These are phyloP conservation scores for Prunella himalayana DNA, from an alignment of 2,113 vertebrate species.

Conservation along the genomic window DNA sequence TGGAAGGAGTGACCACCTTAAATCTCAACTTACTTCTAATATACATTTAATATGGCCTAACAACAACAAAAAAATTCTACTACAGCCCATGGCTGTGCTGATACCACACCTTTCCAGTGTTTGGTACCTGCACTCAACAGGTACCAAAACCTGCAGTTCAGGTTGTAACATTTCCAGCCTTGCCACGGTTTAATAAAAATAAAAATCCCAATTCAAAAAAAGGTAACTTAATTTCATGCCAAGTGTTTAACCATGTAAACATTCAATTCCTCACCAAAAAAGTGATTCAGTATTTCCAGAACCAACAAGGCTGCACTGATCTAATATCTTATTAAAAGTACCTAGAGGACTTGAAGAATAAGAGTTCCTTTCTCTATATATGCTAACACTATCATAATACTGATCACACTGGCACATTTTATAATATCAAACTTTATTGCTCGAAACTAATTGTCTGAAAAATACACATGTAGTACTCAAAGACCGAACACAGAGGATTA, in stretches of 20 bases:
- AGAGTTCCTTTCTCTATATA: neutral
- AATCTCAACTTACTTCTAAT: neutral
- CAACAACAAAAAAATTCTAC: neutral
- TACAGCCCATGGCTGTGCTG: neutral
- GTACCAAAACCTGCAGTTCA: neutral
- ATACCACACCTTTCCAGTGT: neutral
- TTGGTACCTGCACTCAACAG: neutral
- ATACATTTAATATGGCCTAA: rapidly evolving
- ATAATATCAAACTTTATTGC: constrained; percentile 77
- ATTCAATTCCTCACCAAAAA: neutral
- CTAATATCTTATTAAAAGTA: neutral
- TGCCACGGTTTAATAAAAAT: neutral
- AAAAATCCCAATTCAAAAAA: neutral
- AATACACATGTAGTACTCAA: constrained; percentile 67
- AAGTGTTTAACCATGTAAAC: neutral
- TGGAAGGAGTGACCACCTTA: neutral
- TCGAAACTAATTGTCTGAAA: constrained; percentile 69
- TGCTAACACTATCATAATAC: neutral
- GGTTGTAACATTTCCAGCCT: neutral
- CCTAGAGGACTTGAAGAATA: neutral
- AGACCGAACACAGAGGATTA: constrained; percentile 60
- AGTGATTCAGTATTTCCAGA: neutral
- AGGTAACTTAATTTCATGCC: neutral
- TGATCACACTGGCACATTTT: constrained; percentile 30
- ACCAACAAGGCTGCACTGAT: neutral